These are phyloP conservation scores for Fulmarus glacialis DNA, from an alignment of 2,113 vertebrate species.

Conservation along the genomic window DNA sequence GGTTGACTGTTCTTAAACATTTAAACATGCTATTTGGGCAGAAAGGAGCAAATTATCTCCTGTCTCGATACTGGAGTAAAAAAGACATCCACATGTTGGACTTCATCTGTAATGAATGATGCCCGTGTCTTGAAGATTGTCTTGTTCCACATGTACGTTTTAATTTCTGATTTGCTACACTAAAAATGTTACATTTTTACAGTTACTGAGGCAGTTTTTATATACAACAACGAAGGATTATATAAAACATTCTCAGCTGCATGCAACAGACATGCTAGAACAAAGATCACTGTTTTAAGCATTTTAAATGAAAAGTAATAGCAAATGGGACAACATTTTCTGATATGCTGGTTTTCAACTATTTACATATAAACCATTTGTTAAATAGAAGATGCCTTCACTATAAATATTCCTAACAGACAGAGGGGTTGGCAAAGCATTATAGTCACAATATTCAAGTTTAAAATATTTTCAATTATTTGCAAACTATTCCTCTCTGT, in stretches of 20 bases:
- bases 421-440: neutral
- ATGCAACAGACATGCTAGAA: neutral
- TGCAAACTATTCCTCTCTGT: neutral
- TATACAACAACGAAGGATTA: neutral
- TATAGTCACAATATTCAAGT: neutral
- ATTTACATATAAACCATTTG: neutral
- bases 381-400: neutral
- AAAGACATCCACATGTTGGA: neutral
- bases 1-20: neutral
- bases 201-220: neutral
- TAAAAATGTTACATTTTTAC: too few species aligned
- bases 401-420: neutral
- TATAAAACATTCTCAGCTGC: neutral
- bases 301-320: neutral
- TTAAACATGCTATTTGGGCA: neutral
- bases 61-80: neutral
- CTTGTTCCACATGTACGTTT: neutral
- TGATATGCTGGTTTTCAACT: neutral
- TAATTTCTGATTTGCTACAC: neutral
- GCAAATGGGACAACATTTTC: neutral
- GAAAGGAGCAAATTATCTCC: neutral
- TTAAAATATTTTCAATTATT: neutral
- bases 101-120: neutral
- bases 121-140: neutral
- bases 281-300: neutral